Conservation (phyloP, 2,113 vertebrate genomes). For the Pungitius pungitius region DNA sequence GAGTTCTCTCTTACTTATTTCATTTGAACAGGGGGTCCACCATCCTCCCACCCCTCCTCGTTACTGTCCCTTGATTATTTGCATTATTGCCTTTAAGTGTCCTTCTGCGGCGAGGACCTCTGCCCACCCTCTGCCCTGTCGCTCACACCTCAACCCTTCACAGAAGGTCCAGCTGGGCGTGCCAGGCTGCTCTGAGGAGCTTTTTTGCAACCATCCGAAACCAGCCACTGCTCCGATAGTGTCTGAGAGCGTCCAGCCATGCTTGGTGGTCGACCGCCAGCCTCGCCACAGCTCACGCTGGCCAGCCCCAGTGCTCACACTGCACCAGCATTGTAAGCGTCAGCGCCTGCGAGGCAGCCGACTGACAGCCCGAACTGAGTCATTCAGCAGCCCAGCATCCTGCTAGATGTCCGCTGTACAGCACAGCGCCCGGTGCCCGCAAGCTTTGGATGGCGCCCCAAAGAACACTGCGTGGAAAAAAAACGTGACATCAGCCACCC, state of each 20-base stretch:
- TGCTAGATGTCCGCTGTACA: constrained; percentile 46
- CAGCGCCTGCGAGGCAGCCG: constrained; percentile 45
- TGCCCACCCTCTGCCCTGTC: constrained; percentile 39
- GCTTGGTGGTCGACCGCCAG: constrained; percentile 47
- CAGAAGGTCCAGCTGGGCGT: constrained; percentile 49
- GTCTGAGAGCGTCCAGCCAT: constrained; percentile 52
- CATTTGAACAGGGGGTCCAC: constrained; percentile 29
- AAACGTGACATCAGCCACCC: constrained; percentile 68
- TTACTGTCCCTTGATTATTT: constrained; percentile 33
- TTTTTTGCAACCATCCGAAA: constrained; percentile 33
- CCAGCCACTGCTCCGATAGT: constrained; percentile 51
- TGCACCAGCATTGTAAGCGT: constrained; percentile 39
- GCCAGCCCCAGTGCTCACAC: constrained; percentile 40
- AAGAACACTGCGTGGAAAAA: constrained; percentile 49
- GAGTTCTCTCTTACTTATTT: not conserved
- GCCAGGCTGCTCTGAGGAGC: constrained; percentile 63
- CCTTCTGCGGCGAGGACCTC: constrained; percentile 41
- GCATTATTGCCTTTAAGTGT: constrained; percentile 35
- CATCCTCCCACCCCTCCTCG: constrained; percentile 2
- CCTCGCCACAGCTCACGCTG: constrained; percentile 33
- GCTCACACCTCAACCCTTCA: constrained; percentile 64
- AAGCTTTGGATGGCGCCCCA: constrained; percentile 40
- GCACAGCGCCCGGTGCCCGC: constrained; percentile 41
- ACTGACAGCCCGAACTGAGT: constrained; percentile 70
- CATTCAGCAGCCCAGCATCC: constrained; percentile 66